A percentile compares a stretch with the other conserved stretches of the same genome.
Conservation (phyloP, 2,797 vertebrate genomes). For the Sebastiscus tertius region DNA sequence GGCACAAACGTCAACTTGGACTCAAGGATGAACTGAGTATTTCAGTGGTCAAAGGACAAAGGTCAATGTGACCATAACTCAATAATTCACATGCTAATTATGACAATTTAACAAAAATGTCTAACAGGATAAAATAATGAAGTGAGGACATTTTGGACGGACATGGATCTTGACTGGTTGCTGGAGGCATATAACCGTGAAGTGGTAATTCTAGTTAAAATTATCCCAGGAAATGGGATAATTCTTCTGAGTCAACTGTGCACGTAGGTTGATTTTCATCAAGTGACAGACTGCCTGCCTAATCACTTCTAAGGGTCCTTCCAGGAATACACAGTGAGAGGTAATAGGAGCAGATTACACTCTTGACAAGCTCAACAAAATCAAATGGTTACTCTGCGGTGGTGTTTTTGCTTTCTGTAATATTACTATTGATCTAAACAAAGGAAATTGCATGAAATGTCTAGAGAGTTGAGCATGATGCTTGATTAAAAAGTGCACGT, state of each 20-base stretch:
- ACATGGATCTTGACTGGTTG: too few species aligned
- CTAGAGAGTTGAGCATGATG: not conserved
- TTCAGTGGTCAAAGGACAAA: too few species aligned
- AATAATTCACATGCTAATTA: too few species aligned
- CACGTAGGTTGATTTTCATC: not conserved
- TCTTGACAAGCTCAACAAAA: not conserved
- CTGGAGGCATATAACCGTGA: too few species aligned
- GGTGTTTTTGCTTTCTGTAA: not conserved
- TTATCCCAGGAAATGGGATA: not conserved
- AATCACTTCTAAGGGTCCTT: constrained; percentile 10
- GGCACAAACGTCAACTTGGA: too few species aligned
- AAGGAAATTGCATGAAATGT: not conserved
- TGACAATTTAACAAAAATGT: too few species aligned
- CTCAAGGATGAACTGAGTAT: too few species aligned
- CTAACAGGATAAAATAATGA: too few species aligned
- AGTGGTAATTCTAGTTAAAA: not conserved
- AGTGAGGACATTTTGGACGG: too few species aligned
- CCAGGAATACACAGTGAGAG: not conserved
- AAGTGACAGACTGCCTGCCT: not conserved
- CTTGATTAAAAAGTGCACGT: not conserved
- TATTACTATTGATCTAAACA: not conserved
- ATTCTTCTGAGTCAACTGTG: constrained; percentile 5
- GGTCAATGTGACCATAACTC: too few species aligned
- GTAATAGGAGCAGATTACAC: not conserved
- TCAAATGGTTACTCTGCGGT: not conserved